Percentiles rank a stretch among this genome's conserved stretches.
Evolutionary conservation across 2,888 invertebrate genomes (phyloP).

Genomic region (Eledone cirrhosa): DNA sequence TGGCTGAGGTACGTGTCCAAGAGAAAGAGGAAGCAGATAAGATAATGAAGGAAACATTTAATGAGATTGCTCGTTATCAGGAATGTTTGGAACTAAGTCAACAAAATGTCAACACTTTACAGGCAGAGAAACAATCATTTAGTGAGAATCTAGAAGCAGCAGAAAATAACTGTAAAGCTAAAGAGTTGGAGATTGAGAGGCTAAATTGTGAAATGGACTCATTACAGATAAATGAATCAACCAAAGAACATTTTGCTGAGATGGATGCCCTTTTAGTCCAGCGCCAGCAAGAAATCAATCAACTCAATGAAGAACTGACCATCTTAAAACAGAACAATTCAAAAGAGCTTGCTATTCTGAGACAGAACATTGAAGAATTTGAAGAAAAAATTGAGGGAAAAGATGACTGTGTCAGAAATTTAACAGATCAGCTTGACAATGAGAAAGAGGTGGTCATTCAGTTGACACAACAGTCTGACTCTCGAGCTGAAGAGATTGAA

Average conservation of each 20-base stretch:
- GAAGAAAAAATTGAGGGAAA: no score
- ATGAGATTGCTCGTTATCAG: background rate
- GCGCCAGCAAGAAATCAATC: background rate
- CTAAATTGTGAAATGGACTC: background rate
- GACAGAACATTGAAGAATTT: background rate
- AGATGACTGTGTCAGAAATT: no score
- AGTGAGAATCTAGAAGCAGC: background rate
- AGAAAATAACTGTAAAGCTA: background rate
- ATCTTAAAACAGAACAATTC: background rate
- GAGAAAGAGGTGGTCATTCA: background rate
- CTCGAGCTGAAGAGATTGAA: constrained; percentile 18
- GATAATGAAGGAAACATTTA: background rate
- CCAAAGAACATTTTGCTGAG: background rate
- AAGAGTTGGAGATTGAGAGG: background rate
- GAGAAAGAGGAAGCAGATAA: constrained; percentile 22
- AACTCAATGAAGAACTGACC: background rate
- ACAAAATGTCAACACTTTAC: background rate
- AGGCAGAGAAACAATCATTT: background rate
- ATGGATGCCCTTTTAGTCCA: background rate
- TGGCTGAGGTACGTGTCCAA: background rate
- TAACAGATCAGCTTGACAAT: no score
- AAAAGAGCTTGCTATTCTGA: background rate
- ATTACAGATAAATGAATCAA: background rate
- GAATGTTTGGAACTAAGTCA: background rate
- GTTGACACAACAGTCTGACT: constrained; percentile 28